A percentile compares a stretch with the other conserved stretches of the same genome.
These are phyloP conservation scores for Sternotherus odoratus DNA, from an alignment of 2,797 vertebrate species.

Conservation along the genomic window DNA sequence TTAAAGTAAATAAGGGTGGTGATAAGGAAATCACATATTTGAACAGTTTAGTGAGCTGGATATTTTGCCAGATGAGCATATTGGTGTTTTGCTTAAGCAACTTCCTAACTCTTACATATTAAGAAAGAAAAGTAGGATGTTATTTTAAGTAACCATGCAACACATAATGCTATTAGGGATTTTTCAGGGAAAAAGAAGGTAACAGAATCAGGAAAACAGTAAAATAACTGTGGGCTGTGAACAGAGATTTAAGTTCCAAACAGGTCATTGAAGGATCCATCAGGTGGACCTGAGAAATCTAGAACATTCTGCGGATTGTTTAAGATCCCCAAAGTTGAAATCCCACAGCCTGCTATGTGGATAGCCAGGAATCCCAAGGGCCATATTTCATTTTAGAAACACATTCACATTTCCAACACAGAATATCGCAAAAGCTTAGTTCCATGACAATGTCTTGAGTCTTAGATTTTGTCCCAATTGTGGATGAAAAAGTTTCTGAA, in stretches of 20 bases:
- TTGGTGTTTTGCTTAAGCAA: not conserved
- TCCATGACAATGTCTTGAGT: not conserved
- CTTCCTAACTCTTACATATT: not conserved
- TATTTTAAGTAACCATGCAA: not conserved
- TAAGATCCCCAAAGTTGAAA: not conserved
- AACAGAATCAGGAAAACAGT: fast-evolving
- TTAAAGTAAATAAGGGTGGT: not conserved
- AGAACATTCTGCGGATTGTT: not conserved
- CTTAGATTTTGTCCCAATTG: not conserved
- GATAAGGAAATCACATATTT: not conserved
- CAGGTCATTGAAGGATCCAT: not conserved
- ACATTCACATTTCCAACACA: not conserved
- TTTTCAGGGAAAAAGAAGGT: not conserved
- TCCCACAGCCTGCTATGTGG: not conserved
- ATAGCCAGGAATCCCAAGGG: not conserved
- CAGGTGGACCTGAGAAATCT: not conserved
- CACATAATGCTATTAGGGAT: not conserved
- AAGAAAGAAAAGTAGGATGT: not conserved
- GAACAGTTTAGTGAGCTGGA: not conserved
- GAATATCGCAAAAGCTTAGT: not conserved
- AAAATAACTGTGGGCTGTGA: not conserved
- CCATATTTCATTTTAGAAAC: not conserved
- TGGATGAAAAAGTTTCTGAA: not conserved
- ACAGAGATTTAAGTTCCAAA: not conserved
- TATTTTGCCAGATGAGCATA: slow-evolving; percentile 19